Evolutionary conservation across 1,140 invertebrate species (phyloP), one percentile per base, ranked within the genome.

Genomic region (Globodera rostochiensis): DNA sequence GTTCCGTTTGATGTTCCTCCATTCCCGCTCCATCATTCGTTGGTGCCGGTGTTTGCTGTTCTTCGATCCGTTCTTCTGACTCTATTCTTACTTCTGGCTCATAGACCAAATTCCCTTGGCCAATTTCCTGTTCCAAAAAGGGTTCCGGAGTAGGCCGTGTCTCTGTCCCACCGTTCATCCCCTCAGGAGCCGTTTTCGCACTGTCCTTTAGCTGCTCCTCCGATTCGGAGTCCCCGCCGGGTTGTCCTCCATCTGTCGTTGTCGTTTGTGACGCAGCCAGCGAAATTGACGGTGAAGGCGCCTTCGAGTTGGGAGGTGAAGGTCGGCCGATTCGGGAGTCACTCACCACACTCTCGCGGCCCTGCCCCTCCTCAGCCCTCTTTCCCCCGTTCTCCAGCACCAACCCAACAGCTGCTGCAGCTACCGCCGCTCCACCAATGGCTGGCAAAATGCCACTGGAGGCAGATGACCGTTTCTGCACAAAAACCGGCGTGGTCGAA

Each of bases 81-180:
- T 60, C n/a, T n/a, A 53, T 53, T 9, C 47, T 57, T 13, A 46
- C 74, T 46, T 75, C 74, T 45, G 50, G 6, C 6, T 47, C 53
- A 7, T 66, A 45, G 50, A 45, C 49, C 21, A 50, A 6, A 47
- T 78, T 25, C 19, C n/a, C 76, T n/a, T 36, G 50, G n/a, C 36
- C 47, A 71, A 57, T 66, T 64, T 49, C 64, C 21, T 67, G n/a
- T 45, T 64, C 80, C 3, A 66, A 36, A 50, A 70, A 70, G n/a
- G 70, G 74, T 66, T 73, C 80, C 45, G 80, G 80, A 9, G 80
- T 81, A 47, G 66, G 83, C n/a, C 77, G 60, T 49, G 67, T 45
- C 49, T 77, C 74, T 50, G 69, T 73, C 49, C 73, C 74, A 47
- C 47, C 25, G 25, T 21, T 57, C 21, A 15, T 71, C 60, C 50